A percentile compares a stretch with the other conserved stretches of the same genome.
phyloP scores from a whole-genome alignment of 2,113 vertebrate genomes.

The Malurus alboscapulatus region DNA sequence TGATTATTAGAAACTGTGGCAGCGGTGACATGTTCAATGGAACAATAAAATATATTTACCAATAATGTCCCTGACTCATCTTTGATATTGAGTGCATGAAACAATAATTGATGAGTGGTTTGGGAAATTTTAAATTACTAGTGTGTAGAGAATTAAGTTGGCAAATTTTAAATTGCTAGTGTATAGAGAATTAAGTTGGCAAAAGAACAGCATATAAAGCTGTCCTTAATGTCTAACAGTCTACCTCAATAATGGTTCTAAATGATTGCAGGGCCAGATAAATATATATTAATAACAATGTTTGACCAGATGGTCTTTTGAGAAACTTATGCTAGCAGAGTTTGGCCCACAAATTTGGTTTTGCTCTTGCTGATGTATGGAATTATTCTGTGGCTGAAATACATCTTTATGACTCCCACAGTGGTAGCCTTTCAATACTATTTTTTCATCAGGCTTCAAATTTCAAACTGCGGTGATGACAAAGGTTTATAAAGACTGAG shows the following conservation, averaged over 20 bases:
- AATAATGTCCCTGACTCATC: neutral
- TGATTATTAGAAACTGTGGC: neutral
- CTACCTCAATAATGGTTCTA: neutral
- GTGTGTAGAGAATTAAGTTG: neutral
- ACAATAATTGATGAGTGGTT: neutral
- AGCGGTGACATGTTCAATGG: neutral
- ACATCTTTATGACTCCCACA: neutral
- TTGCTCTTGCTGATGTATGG: neutral
- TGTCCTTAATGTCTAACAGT: neutral
- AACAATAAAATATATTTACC: neutral
- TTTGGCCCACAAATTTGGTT: neutral
- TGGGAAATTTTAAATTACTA: neutral
- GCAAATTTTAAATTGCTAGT: neutral
- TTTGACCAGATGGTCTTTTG: neutral
- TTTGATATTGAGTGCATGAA: neutral
- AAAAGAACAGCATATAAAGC: neutral
- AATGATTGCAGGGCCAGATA: neutral
- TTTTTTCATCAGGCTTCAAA: neutral
- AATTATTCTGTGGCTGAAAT: neutral
- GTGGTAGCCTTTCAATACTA: neutral
- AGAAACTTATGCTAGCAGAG: neutral
- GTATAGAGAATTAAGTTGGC: neutral
- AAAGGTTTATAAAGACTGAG: neutral
- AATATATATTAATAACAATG: neutral
- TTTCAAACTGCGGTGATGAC: neutral